These are phyloP conservation scores for Brenthis daphne DNA, from an alignment of 2,888 invertebrate species.

Conservation along the genomic window DNA sequence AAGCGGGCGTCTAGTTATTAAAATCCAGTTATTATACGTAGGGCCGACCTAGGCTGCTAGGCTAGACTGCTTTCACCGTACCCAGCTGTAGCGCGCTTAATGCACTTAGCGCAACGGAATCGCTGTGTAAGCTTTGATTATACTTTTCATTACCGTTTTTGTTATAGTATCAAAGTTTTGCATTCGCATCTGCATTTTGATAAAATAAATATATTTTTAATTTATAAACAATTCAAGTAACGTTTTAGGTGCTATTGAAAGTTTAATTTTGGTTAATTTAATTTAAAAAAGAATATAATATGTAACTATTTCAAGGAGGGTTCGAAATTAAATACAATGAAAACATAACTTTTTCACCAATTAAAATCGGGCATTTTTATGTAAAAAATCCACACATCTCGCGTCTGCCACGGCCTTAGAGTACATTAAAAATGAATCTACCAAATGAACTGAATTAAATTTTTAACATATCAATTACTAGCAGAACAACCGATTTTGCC, in stretches of 20 bases:
- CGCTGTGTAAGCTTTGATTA: constrained; percentile 36
- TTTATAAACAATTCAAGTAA: background rate
- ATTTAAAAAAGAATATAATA: too few relatives aligned
- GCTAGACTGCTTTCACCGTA: constrained; percentile 43
- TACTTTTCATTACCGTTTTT: constrained; percentile 24
- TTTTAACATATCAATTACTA: too few relatives aligned
- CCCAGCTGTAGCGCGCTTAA: constrained; percentile 42
- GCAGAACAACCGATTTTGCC: too few relatives aligned
- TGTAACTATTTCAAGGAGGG: too few relatives aligned
- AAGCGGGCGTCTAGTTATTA: constrained; percentile 49
- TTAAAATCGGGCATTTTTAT: too few relatives aligned
- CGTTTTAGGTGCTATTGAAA: background rate
- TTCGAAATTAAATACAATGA: too few relatives aligned
- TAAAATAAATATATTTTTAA: background rate
- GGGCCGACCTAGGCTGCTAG: constrained; percentile 43
- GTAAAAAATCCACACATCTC: too few relatives aligned
- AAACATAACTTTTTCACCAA: too few relatives aligned
- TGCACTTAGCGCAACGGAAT: constrained; percentile 36
- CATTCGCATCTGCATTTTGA: background rate
- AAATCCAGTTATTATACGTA: constrained; percentile 47
- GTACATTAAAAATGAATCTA: too few relatives aligned
- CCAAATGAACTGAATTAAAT: too few relatives aligned
- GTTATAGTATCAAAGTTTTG: constrained; percentile 20
- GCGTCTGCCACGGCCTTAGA: too few relatives aligned
- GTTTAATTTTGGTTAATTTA: too few relatives aligned